Evolutionary conservation across 2,113 vertebrate genomes (phyloP).

Genomic region (Circaetus cinerascens): DNA sequence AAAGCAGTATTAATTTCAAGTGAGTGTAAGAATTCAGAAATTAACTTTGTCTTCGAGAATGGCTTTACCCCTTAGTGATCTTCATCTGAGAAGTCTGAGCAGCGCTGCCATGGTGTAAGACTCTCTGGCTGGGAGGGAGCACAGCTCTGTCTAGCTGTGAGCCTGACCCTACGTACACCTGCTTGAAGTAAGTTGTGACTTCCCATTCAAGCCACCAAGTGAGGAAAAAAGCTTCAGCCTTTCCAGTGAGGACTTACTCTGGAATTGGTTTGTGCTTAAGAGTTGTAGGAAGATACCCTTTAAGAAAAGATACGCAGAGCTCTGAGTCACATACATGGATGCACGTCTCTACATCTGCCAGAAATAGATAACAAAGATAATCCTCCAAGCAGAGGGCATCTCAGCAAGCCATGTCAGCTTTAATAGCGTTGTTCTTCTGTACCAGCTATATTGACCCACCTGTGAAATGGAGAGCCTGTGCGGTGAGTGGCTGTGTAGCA

Average conservation of each 20-base stretch:
- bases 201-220: background rate
- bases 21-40: background rate
- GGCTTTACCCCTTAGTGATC: background rate
- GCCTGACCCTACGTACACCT: background rate
- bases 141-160: background rate
- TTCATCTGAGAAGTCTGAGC: background rate
- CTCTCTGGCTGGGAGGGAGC: background rate
- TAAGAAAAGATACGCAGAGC: background rate
- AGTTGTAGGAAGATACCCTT: background rate
- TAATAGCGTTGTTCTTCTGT: background rate
- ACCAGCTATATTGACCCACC: background rate
- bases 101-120: fast-evolving
- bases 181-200: background rate
- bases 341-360: background rate
- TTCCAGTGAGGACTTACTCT: background rate
- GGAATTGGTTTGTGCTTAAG: background rate
- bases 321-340: background rate
- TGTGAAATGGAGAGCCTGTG: background rate
- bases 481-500: background rate
- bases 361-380: background rate
- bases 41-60: background rate
- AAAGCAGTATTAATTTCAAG: background rate
- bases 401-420: background rate
- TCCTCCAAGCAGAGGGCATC: background rate
- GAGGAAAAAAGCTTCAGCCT: background rate